These are phyloP conservation scores for Druon quercuslanigerum DNA, from an alignment of 1,140 invertebrate species.

Conservation along the genomic window DNA sequence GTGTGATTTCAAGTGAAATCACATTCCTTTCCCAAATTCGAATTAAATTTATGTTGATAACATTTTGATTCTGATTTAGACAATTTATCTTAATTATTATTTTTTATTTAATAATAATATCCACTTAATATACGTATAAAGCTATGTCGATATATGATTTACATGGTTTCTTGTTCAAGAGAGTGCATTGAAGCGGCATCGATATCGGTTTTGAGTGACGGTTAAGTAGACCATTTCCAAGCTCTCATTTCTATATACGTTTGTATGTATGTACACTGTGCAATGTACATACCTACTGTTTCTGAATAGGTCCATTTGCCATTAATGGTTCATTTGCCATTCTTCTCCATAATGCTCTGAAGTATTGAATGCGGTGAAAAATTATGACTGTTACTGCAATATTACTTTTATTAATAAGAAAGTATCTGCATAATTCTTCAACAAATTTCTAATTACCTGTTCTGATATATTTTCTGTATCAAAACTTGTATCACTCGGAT, in stretches of 20 bases:
- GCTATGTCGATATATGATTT: neutral
- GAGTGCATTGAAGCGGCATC: conserved; percentile 38
- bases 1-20: no score
- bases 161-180: neutral
- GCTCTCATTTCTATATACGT: conserved; percentile 42
- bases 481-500: no score
- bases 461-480: no score
- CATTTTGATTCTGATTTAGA: no score
- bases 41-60: no score
- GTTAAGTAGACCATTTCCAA: conserved; percentile 53
- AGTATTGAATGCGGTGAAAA: neutral
- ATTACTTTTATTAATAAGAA: neutral
- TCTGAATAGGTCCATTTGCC: conserved; percentile 49
- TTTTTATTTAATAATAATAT: neutral
- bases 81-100: neutral
- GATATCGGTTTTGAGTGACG: conserved; percentile 45
- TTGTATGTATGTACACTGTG: neutral
- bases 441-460: no score
- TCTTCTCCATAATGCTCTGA: no score
- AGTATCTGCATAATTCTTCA: neutral
- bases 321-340: conserved; percentile 32
- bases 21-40: no score
- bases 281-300: conserved; percentile 40
- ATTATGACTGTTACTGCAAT: neutral
- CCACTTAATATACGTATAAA: neutral